A percentile compares a stretch with the other conserved stretches of the same genome.
These are phyloP conservation scores for Atrina japonica DNA, from an alignment of 2,888 invertebrate genomes.

Conservation along the genomic window DNA sequence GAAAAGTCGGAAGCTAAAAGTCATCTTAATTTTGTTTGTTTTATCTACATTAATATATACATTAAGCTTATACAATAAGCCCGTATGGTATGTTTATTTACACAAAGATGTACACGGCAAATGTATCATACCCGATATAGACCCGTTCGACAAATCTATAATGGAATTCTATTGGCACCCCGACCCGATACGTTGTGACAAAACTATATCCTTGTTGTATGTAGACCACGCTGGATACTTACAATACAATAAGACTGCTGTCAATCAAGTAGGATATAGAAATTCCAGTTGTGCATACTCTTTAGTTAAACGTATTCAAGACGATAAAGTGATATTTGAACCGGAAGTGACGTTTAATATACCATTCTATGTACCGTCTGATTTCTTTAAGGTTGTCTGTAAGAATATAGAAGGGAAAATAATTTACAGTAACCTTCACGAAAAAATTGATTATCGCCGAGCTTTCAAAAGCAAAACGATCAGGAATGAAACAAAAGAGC, in stretches of 20 bases:
- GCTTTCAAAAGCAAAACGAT: not conserved
- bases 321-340: slow-evolving; percentile 23
- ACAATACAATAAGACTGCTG: slow-evolving; percentile 18
- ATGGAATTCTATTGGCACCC: slow-evolving; percentile 20
- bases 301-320: slow-evolving; percentile 9
- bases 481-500: slow-evolving; percentile 33
- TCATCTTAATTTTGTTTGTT: too few relatives aligned
- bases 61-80: too few relatives aligned
- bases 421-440: slow-evolving; percentile 33
- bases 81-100: too few relatives aligned
- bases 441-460: slow-evolving; percentile 1
- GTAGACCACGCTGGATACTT: slow-evolving; percentile 20
- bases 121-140: too few relatives aligned
- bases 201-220: slow-evolving; percentile 20
- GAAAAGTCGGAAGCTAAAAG: too few relatives aligned
- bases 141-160: slow-evolving; percentile 28
- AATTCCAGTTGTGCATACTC: slow-evolving; percentile 14
- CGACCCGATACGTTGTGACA: slow-evolving; percentile 14
- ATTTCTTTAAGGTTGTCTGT: slow-evolving; percentile 29
- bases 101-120: too few relatives aligned
- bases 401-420: not conserved
- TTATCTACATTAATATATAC: too few relatives aligned
- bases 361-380: not conserved
- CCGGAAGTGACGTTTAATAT: slow-evolving; percentile 6
- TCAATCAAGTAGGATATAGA: not conserved